Percentiles rank a stretch among this genome's conserved stretches.
These are phyloP conservation scores for Melanostoma scalare DNA, from an alignment of 2,888 invertebrate species.

Conservation along the genomic window DNA sequence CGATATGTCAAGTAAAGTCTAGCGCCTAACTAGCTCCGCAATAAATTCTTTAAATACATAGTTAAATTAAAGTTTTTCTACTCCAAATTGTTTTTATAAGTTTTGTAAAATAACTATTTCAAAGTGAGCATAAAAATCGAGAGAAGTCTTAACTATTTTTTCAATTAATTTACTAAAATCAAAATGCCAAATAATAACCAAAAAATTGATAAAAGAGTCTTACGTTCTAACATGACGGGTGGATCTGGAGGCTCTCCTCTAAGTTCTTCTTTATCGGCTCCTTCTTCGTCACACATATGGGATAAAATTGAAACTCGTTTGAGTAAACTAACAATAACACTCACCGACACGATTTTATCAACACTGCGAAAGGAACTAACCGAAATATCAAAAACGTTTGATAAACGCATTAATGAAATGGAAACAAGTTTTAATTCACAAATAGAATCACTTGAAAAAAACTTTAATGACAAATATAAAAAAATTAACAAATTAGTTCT, in stretches of 20 bases:
- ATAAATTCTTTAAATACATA: background rate
- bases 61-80: background rate
- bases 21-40: background rate
- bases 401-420: slow-evolving; percentile 2
- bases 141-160: background rate
- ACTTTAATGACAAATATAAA: background rate
- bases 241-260: background rate
- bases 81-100: background rate
- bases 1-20: background rate
- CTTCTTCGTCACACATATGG: background rate
- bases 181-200: background rate
- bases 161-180: background rate
- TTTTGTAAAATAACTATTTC: background rate
- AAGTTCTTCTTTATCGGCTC: background rate
- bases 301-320: background rate
- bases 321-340: background rate
- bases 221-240: background rate
- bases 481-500: background rate
- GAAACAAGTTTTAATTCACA: background rate
- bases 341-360: background rate
- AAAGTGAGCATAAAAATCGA: background rate
- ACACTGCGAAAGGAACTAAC: background rate
- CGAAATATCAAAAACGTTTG: background rate
- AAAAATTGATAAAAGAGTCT: background rate
- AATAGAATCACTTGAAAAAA: background rate